Base-by-base conservation (phyloP, 2,888 invertebrate species). In the Brenthis ino region DNA sequence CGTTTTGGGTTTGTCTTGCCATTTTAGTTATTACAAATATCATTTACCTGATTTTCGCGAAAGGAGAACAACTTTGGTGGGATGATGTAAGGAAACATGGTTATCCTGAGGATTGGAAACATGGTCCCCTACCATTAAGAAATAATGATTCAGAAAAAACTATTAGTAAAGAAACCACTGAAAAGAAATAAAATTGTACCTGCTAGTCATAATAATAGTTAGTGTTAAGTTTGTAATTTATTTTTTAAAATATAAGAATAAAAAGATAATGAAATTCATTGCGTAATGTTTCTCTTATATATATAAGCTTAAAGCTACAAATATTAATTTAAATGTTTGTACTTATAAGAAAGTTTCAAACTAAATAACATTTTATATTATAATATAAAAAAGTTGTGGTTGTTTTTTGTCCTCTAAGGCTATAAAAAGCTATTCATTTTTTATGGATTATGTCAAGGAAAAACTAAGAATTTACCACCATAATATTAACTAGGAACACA, bases 1-100 rank as follows among this genome's bases (percentile, higher is more conserved):
- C 97, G 0, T 97, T 97, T 83, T 97, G 97, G 96, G 95, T 97
- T 50, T 95, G 96, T 55, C 93, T 96, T 8, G 95, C 81, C 0
- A 94, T 97, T 3, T 94, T 97, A 71, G 84, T 94, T 0, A 70
- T 94, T 0, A 96, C 96, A 1, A 96, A 96, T 79, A 53, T 95
- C 0, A 79, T 96, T 11, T 97, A 96, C 83, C 77, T 95, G 3
- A 64, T 96, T 5, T 96, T 94, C 81, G 96, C 96, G 0, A 95
- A 95, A 73, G 97, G 96, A 0, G 95, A 97, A 55, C 94, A 96
- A 50, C 95, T 96, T 72, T 94, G 94, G 80, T 97, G 97, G 96
- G 96, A 97, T 77, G 94, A 95, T 68, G 93, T 94, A 0, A 88
- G 87, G 47, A 84, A 83, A 65, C 82, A 92, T 48, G 93, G 93